Conservation (phyloP, 2,113 vertebrate species). For the Xyrauchen texanus region DNA sequence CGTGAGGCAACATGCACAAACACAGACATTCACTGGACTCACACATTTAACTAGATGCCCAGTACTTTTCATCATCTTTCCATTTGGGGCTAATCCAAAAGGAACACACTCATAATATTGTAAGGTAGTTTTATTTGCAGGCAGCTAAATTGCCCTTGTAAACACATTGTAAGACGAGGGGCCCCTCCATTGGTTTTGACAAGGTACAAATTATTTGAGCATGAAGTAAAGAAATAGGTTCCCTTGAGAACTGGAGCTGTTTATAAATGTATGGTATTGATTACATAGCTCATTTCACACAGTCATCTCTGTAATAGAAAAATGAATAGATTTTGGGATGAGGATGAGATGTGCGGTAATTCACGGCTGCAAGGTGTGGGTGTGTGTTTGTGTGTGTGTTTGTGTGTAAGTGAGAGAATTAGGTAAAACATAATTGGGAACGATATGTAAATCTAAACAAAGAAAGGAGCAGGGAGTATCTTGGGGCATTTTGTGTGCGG, state of each 20-base stretch:
- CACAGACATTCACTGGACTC: background rate
- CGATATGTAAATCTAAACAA: slow-evolving; percentile 19
- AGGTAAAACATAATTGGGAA: slow-evolving; percentile 3
- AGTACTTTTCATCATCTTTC: background rate
- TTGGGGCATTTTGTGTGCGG: background rate
- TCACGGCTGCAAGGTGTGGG: slow-evolving; percentile 69
- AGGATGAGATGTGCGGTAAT: slow-evolving; percentile 57
- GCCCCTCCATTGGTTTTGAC: slow-evolving; percentile 67
- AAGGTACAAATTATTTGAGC: slow-evolving; percentile 71
- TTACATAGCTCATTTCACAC: slow-evolving; percentile 95
- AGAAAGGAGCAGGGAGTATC: background rate
- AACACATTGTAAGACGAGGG: slow-evolving; percentile 65
- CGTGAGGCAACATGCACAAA: background rate
- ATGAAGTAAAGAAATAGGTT: slow-evolving; percentile 73
- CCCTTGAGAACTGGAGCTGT: slow-evolving; percentile 80
- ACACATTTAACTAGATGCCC: background rate
- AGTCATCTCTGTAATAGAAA: slow-evolving; percentile 92
- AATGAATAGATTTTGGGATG: slow-evolving; percentile 83
- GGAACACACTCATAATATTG: background rate
- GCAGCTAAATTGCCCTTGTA: slow-evolving; percentile 65
- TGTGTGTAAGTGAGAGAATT: slow-evolving; percentile 3
- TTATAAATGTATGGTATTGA: slow-evolving; percentile 90
- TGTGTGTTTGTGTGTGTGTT: no score
- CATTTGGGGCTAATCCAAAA: background rate
- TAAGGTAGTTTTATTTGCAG: slow-evolving; percentile 60